These are phyloP conservation scores for Boloria euphrosyne DNA, from an alignment of 2,888 invertebrate species.

Conservation along the genomic window DNA sequence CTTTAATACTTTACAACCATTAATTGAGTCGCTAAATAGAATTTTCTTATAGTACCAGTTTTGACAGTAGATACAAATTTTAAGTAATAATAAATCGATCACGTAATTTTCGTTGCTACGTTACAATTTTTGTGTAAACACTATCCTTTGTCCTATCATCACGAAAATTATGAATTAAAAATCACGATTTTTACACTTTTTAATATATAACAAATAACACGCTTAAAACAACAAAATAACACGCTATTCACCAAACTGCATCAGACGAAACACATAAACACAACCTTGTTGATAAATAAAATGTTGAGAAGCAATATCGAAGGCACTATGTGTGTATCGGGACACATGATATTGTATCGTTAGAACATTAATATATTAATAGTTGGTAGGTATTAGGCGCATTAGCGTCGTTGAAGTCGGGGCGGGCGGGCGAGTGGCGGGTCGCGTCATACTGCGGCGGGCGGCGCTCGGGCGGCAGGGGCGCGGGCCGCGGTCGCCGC, in stretches of 20 bases:
- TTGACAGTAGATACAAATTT: constrained; percentile 22
- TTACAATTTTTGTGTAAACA: constrained; percentile 73
- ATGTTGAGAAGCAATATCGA: constrained; percentile 46
- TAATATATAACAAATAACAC: constrained; percentile 20
- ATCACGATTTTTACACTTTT: constrained; percentile 26
- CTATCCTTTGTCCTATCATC: constrained; percentile 55
- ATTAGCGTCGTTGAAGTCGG: constrained; percentile 39
- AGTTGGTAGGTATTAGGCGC: constrained; percentile 39
- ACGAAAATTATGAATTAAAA: constrained; percentile 27
- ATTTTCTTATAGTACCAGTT: not conserved
- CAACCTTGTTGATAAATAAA: constrained; percentile 40
- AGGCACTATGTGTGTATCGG: constrained; percentile 59
- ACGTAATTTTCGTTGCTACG: constrained; percentile 62
- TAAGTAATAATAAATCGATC: constrained; percentile 43
- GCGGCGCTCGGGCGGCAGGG: constrained; percentile 44
- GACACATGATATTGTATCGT: constrained; percentile 44
- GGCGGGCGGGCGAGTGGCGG: constrained; percentile 65
- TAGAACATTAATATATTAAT: constrained; percentile 40
- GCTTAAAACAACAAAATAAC: constrained; percentile 5
- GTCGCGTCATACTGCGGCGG: constrained; percentile 77
- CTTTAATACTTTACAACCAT: constrained; percentile 1
- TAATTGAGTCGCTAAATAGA: not conserved
- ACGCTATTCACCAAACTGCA: constrained; percentile 18
- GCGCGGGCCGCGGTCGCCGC: constrained; percentile 49
- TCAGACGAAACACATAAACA: constrained; percentile 48